Evolutionary conservation across 2,888 invertebrate genomes (phyloP).

Genomic region (Micropterix aruncella): DNA sequence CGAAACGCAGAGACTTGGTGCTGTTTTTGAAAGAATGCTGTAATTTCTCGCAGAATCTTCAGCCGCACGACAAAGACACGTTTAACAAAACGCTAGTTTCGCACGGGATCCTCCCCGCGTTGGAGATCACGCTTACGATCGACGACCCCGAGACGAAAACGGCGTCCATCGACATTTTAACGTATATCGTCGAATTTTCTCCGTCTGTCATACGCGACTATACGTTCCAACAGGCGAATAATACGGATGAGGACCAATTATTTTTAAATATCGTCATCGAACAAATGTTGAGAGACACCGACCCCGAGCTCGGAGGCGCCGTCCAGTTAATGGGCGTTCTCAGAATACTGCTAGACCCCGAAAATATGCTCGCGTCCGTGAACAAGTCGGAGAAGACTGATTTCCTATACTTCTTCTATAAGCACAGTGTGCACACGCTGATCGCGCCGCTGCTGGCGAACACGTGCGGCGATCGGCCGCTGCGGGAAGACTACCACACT

Average conservation of each 20-base stretch:
- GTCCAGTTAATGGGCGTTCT: slow-evolving; percentile 94
- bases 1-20: slow-evolving; percentile 84
- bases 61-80: slow-evolving; percentile 91
- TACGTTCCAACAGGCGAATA: slow-evolving; percentile 83
- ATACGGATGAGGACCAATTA: slow-evolving; percentile 89
- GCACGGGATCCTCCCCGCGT: slow-evolving; percentile 74
- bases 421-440: slow-evolving; percentile 91
- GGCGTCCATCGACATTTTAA: slow-evolving; percentile 95
- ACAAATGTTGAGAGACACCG: slow-evolving; percentile 94
- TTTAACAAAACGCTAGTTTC: slow-evolving; percentile 92
- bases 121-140: slow-evolving; percentile 83
- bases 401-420: slow-evolving; percentile 97
- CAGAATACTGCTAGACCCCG: slow-evolving; percentile 87
- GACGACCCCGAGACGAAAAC: slow-evolving; percentile 91
- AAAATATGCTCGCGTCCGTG: slow-evolving; percentile 89
- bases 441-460: slow-evolving; percentile 92
- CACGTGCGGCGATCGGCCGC: slow-evolving; percentile 79
- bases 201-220: slow-evolving; percentile 96
- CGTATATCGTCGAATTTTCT: slow-evolving; percentile 96
- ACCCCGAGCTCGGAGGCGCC: slow-evolving; percentile 94
- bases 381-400: slow-evolving; percentile 96
- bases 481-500: slow-evolving; percentile 91
- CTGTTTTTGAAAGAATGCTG: slow-evolving; percentile 98
- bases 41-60: slow-evolving; percentile 96
- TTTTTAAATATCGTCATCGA: slow-evolving; percentile 93